These are phyloP conservation scores for Halichoerus grypus DNA, from an alignment of 2,113 vertebrate species.

Conservation along the genomic window DNA sequence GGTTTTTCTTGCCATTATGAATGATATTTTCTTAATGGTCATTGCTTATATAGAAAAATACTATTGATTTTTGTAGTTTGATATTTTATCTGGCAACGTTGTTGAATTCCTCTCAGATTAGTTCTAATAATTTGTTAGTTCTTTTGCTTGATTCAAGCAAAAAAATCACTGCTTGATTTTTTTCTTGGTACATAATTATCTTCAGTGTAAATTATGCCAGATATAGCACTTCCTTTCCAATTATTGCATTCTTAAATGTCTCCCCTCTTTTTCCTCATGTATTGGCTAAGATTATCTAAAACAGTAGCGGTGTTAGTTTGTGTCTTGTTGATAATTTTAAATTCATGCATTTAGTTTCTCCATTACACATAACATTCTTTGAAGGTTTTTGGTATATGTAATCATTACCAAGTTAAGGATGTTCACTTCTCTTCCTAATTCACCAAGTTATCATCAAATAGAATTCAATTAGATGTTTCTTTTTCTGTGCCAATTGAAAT, in stretches of 20 bases:
- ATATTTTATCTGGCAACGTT: neutral
- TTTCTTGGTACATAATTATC: neutral
- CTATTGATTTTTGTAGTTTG: too few species aligned
- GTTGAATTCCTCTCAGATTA: neutral
- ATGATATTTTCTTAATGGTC: too few species aligned
- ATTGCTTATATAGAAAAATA: too few species aligned
- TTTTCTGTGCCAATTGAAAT: neutral
- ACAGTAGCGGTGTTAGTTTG: neutral
- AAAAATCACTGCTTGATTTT: neutral
- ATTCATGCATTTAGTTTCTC: neutral
- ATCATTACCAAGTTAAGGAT: neutral
- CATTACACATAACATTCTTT: neutral
- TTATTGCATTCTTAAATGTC: neutral
- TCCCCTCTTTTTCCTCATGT: neutral
- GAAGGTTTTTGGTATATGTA: neutral
- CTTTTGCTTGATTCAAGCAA: too few species aligned
- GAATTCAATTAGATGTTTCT: neutral
- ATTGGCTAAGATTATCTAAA: neutral
- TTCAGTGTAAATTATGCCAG: neutral
- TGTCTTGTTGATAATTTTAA: neutral
- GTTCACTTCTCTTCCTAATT: neutral
- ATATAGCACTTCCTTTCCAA: neutral
- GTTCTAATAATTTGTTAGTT: neutral
- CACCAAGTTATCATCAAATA: neutral
- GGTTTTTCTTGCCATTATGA: too few species aligned